A percentile compares a stretch with the other conserved stretches of the same genome.
Conservation (phyloP, 2,888 invertebrate genomes). For the Ochlodes sylvanus region DNA sequence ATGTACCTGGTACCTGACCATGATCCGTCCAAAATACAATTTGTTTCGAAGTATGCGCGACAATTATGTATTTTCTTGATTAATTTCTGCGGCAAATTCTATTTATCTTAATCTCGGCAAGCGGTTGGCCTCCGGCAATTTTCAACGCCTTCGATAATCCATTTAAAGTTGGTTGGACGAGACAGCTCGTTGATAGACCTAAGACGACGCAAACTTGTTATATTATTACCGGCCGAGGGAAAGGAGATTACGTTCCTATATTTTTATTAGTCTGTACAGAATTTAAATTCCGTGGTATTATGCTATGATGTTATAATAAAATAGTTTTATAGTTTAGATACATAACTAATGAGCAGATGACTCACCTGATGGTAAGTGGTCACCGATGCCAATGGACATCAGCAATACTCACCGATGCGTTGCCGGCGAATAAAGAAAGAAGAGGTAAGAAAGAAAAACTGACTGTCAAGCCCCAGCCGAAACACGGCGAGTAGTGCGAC, state of each 20-base stretch:
- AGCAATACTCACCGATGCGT: no score
- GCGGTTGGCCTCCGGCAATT: constrained; percentile 48
- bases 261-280: background rate
- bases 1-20: no score
- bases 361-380: no score
- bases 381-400: no score
- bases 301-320: no score
- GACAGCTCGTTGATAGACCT: constrained; percentile 45
- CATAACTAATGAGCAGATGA: no score
- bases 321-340: no score
- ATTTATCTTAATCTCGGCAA: constrained; percentile 56
- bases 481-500: no score
- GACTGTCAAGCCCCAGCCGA: no score
- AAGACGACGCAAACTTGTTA: constrained; percentile 46
- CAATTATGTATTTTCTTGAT: constrained; percentile 47
- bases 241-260: background rate
- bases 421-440: no score
- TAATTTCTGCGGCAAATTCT: constrained; percentile 58
- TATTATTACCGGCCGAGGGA: constrained; percentile 37
- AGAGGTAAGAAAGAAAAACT: no score
- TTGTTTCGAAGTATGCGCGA: background rate
- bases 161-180: constrained; percentile 51
- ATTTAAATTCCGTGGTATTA: no score
- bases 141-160: constrained; percentile 52
- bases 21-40: background rate